Conservation (phyloP, 2,888 invertebrate species). For the Melikaiella ostensackeni region DNA sequence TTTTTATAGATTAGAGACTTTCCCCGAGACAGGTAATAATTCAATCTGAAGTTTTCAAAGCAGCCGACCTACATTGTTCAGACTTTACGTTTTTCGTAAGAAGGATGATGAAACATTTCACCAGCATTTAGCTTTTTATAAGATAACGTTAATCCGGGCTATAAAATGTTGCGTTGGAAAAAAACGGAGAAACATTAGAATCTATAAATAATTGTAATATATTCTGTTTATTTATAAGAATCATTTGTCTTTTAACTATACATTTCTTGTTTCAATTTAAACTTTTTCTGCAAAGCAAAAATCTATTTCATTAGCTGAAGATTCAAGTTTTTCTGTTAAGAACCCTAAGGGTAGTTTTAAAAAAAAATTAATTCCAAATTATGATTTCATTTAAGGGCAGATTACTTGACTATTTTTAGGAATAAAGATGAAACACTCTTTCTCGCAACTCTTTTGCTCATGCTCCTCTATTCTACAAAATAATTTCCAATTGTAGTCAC, state of each 20-base stretch:
- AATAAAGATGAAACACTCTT: background rate
- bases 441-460: background rate
- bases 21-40: background rate
- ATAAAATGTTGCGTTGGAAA: background rate
- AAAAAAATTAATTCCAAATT: background rate
- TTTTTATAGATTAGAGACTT: background rate
- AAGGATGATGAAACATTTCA: background rate
- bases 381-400: background rate
- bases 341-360: background rate
- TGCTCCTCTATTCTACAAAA: background rate
- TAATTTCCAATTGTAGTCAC: background rate
- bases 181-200: background rate
- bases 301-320: background rate
- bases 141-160: background rate
- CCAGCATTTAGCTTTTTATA: background rate
- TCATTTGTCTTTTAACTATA: background rate
- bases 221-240: background rate
- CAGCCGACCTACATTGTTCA: background rate
- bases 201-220: background rate
- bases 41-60: conserved; percentile 4
- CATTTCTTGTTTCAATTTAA: background rate
- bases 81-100: background rate
- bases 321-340: background rate
- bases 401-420: background rate
- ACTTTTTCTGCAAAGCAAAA: background rate